phyloP scores from a whole-genome alignment of 2,113 vertebrate species.

The Pollimyrus isidori region DNA sequence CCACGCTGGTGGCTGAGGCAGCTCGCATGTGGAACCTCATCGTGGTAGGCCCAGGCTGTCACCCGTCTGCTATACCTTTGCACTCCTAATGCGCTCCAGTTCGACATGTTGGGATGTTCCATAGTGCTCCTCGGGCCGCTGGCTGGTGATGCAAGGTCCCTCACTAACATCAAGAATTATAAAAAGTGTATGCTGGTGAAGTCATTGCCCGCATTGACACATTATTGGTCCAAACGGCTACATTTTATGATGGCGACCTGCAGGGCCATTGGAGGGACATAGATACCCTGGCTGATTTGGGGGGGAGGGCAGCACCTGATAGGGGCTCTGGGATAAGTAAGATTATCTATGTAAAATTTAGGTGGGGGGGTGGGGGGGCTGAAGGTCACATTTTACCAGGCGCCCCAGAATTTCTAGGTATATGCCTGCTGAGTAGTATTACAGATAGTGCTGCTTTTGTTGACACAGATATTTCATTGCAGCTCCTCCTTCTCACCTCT shows the following conservation, averaged over 20 bases:
- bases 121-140: not conserved
- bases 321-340: not conserved
- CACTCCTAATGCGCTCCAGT: not conserved
- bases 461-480: not conserved
- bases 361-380: not conserved
- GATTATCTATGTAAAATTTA: not conserved
- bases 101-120: not conserved
- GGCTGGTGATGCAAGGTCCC: not conserved
- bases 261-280: not conserved
- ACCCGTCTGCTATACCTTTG: not conserved
- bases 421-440: not conserved
- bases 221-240: not conserved
- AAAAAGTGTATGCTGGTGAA: not conserved
- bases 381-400: not conserved
- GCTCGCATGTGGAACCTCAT: slow-evolving; percentile 97
- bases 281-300: not conserved
- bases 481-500: not conserved
- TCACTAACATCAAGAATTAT: not conserved
- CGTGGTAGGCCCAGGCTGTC: slow-evolving; percentile 61
- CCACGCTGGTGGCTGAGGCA: slow-evolving; percentile 84
- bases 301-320: not conserved
- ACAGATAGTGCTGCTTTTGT: not conserved
- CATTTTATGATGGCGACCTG: not conserved
- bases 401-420: not conserved
- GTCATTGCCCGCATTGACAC: not conserved